Conservation (phyloP, 1,140 invertebrate species). For the Ceratina australensis region DNA sequence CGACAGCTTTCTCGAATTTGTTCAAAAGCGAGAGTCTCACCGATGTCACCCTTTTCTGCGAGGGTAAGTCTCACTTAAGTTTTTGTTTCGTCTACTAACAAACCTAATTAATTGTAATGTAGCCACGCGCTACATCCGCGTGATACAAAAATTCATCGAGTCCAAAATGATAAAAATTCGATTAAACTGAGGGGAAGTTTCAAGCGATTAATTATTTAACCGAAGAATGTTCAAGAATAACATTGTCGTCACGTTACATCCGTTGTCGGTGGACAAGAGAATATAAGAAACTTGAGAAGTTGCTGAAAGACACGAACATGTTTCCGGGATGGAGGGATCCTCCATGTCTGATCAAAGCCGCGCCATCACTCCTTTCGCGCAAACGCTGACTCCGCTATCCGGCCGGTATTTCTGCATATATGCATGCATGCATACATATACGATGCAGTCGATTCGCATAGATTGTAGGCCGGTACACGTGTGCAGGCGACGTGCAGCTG, state of each 20-base stretch:
- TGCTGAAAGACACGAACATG: not conserved
- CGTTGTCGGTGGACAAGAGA: not conserved
- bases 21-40: conserved; percentile 94
- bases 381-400: conserved; percentile 3
- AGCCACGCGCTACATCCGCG: no score
- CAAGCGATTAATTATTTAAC: not conserved
- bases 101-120: no score
- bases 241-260: not conserved
- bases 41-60: conserved; percentile 93
- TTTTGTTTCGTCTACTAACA: no score
- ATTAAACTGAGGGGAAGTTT: not conserved
- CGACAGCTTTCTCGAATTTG: conserved; percentile 91
- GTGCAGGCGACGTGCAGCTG: conserved; percentile 49
- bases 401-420: not conserved
- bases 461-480: conserved; percentile 34
- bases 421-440: conserved; percentile 14
- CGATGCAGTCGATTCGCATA: conserved; percentile 22
- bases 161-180: not conserved
- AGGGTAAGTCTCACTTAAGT: conserved; percentile 83
- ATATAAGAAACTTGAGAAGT: not conserved
- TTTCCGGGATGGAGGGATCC: not conserved
- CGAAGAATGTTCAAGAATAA: not conserved
- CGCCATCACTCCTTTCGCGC: conserved; percentile 50
- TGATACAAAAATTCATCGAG: no score
- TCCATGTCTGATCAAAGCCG: conserved; percentile 46